Percentiles rank a stretch among this genome's conserved stretches.
Conservation (phyloP, 2,888 invertebrate genomes). For the Pyrrhosoma nymphula region DNA sequence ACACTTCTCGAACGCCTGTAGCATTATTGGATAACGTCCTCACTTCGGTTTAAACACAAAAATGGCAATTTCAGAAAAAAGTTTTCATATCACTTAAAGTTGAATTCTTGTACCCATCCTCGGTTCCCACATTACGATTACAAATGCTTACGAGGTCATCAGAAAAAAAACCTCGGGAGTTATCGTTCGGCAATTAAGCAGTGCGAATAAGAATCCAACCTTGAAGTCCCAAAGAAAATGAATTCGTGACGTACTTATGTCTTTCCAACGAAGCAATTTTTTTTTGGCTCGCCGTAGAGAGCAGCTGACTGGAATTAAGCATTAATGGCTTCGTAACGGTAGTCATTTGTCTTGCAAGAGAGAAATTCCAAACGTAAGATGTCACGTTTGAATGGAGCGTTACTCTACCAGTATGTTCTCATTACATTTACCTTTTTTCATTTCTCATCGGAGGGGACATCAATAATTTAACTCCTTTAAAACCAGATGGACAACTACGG, state of each 20-base stretch:
- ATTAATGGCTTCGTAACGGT: not conserved
- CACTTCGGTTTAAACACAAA: too few species aligned
- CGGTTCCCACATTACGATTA: not conserved
- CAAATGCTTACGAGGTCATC: not conserved
- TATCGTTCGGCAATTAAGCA: not conserved
- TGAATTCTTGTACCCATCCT: not conserved
- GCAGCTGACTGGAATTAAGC: not conserved
- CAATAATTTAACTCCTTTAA: not conserved
- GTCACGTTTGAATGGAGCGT: not conserved
- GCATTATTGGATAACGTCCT: too few species aligned
- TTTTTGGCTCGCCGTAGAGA: not conserved
- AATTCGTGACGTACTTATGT: not conserved
- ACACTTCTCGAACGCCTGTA: too few species aligned
- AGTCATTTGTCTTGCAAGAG: conserved; percentile 7
- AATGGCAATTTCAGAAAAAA: too few species aligned
- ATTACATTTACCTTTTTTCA: not conserved
- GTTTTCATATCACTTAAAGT: not conserved
- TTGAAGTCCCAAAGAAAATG: not conserved
- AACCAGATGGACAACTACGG: not conserved
- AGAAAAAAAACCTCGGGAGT: not conserved
- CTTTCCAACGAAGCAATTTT: not conserved
- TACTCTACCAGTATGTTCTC: not conserved
- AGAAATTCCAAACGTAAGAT: not conserved
- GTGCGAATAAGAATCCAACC: not conserved
- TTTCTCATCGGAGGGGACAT: not conserved